Base-by-base conservation (phyloP, 2,888 invertebrate genomes). In the Phlogophora meticulosa region DNA sequence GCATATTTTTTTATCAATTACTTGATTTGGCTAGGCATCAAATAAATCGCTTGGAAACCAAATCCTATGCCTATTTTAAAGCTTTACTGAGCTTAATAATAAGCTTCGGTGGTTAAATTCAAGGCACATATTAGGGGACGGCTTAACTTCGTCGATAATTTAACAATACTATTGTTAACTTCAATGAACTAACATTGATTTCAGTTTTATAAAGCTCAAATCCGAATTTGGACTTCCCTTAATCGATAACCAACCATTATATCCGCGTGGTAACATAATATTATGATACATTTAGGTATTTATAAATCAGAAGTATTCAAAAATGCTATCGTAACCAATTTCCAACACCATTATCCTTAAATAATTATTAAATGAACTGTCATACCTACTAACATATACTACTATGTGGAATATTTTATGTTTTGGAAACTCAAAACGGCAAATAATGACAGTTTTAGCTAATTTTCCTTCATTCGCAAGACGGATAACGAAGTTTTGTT, bases 391-490 rank as follows among this genome's bases (percentile, higher is more conserved):
- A 36, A 11, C 22, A 38, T 32, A 52, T 43, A 46, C 28, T 28
- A n/a, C n/a, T n/a, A n/a, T n/a, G 34, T 9, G 38, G 45, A 36
- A 55, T 61, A 72, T 49, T 58, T 61, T 36, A 24, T n/a, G n/a
- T n/a, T n/a, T n/a, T n/a, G 53, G 32, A 36, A 48, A 65, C 22
- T 53, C 34, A 36, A 57, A 64, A 51, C 20, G 7, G 15, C 28
- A 45, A 65, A 72, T 40, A 46, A 38, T 36, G n/a, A 7, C 10
- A 42, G 55, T 38, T 36, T 63, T 64, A 32, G 36, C 17, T 45
- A 52, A 53, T 76, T 73, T 78, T 78, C 79, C 75, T 56, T 53
- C 46, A 43, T 55, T 38, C 48, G 13, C 28, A 62, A 78, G 55
- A 78, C 42, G 22, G 34, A 51, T 61, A 72, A 58, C 38, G 38